These are phyloP conservation scores for Podarcis raffonei DNA, from an alignment of 2,113 vertebrate genomes.

Conservation along the genomic window DNA sequence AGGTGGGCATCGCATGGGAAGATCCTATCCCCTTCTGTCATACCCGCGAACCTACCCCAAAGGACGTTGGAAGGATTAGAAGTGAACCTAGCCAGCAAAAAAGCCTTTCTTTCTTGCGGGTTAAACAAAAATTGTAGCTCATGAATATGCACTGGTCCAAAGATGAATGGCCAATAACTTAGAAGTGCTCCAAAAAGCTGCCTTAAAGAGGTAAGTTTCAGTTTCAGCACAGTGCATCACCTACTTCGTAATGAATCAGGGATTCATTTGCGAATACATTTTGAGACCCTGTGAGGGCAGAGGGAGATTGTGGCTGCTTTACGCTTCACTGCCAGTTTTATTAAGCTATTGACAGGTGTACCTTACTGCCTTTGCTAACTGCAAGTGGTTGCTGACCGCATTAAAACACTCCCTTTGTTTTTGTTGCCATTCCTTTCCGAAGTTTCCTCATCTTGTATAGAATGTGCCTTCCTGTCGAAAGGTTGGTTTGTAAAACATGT, in stretches of 20 bases:
- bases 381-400: slow-evolving; percentile 20
- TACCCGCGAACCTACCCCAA: no score
- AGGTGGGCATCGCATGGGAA: no score
- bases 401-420: slow-evolving; percentile 14
- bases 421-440: not conserved
- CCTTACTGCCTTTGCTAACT: slow-evolving; percentile 23
- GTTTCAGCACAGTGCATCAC: not conserved
- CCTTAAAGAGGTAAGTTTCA: not conserved
- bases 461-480: not conserved
- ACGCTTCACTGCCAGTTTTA: slow-evolving; percentile 9
- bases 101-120: no score
- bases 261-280: not conserved
- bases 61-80: no score
- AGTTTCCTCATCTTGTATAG: slow-evolving; percentile 8
- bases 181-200: not conserved
- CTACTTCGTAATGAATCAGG: not conserved
- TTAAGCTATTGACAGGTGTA: slow-evolving; percentile 40
- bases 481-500: not conserved
- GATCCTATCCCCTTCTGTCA: no score
- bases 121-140: no score
- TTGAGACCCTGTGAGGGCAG: not conserved
- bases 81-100: no score
- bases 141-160: not conserved
- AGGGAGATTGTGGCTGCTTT: not conserved
- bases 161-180: not conserved